Evolutionary conservation across 1,140 invertebrate genomes (phyloP).

Genomic region (Aphidius ervi): DNA sequence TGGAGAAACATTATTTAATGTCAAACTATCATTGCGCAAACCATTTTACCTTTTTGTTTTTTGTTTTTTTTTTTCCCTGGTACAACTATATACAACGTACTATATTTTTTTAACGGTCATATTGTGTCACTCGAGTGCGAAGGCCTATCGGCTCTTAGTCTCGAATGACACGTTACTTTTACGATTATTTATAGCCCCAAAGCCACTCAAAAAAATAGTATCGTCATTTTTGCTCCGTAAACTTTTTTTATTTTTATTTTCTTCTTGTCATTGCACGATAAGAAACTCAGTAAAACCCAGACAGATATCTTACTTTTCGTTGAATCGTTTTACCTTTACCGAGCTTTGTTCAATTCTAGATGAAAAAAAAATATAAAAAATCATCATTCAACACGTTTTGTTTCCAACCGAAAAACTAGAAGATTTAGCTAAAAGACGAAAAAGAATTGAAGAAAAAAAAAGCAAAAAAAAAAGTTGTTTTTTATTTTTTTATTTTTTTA

Average conservation of each 20-base stretch:
- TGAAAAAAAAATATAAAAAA: not conserved
- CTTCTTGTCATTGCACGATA: slow-evolving; percentile 14
- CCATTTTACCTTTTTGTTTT: too few relatives aligned
- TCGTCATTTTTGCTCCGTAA: slow-evolving; percentile 13
- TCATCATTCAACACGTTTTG: not conserved
- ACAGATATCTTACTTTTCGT: slow-evolving; percentile 17
- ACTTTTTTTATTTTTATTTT: too few relatives aligned
- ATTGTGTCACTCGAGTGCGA: slow-evolving; percentile 16
- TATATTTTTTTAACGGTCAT: slow-evolving; percentile 1
- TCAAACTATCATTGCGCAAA: slow-evolving; percentile 16
- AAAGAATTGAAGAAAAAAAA: too few relatives aligned
- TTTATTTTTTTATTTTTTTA: too few relatives aligned
- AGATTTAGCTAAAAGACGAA: too few relatives aligned
- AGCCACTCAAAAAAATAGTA: slow-evolving; percentile 18
- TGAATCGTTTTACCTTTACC: slow-evolving; percentile 15
- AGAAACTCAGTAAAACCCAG: slow-evolving; percentile 18
- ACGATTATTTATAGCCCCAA: slow-evolving; percentile 24
- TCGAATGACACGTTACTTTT: slow-evolving; percentile 19
- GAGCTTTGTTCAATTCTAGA: not conserved
- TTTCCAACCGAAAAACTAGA: too few relatives aligned
- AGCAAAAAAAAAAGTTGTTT: too few relatives aligned
- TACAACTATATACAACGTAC: slow-evolving; percentile 7
- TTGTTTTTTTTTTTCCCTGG: not conserved
- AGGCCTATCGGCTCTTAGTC: slow-evolving; percentile 2
- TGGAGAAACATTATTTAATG: slow-evolving; percentile 41